These are phyloP conservation scores for Sitta carolinensis DNA, from an alignment of 2,797 vertebrate species.

Conservation along the genomic window DNA sequence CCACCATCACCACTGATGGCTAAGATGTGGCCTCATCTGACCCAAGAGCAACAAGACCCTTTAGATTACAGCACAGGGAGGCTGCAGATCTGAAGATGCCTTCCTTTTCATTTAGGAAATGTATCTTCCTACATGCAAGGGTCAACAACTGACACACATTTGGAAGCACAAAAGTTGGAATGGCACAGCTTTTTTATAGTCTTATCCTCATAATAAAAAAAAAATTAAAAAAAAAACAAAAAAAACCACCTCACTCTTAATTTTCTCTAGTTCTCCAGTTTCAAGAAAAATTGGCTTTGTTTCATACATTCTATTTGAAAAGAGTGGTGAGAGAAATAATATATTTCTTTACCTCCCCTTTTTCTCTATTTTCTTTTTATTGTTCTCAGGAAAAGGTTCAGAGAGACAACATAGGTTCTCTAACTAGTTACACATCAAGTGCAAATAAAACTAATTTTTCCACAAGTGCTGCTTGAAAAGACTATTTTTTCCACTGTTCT, in stretches of 20 bases:
- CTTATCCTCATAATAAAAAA: not conserved
- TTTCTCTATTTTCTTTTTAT: not conserved
- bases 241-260: not conserved
- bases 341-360: not conserved
- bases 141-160: not conserved
- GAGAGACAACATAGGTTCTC: not conserved
- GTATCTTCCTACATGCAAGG: not conserved
- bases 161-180: not conserved
- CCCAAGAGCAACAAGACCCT: not conserved
- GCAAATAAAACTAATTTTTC: not conserved
- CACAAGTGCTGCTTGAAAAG: not conserved
- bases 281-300: not conserved
- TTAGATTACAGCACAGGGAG: not conserved
- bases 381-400: not conserved
- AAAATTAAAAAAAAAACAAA: no score
- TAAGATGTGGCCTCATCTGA: not conserved
- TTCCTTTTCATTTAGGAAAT: not conserved
- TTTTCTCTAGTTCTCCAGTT: not conserved
- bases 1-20: not conserved
- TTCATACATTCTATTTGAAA: not conserved
- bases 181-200: not conserved
- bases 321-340: accelerated
- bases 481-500: not conserved
- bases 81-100: not conserved
- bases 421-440: not conserved